A percentile compares a stretch with the other conserved stretches of the same genome.
phyloP scores from a whole-genome alignment of 2,113 vertebrate species.

The Tragulus kanchil region DNA sequence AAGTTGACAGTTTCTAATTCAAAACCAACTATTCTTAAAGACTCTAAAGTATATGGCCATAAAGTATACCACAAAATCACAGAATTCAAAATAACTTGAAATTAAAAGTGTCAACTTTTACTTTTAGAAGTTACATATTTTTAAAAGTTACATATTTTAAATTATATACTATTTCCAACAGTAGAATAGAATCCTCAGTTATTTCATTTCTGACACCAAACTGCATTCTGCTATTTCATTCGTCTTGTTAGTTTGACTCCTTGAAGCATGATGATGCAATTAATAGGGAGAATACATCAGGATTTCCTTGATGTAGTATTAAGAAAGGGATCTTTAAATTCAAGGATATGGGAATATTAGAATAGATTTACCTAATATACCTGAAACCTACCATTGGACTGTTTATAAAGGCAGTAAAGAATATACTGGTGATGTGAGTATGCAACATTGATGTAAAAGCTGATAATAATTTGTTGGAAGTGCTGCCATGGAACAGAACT shows the following conservation, averaged over 20 bases:
- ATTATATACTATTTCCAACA: neutral
- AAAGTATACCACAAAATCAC: neutral
- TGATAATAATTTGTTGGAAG: neutral
- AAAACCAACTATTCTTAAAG: neutral
- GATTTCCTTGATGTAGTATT: neutral
- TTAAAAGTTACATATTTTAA: neutral
- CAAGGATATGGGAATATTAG: neutral
- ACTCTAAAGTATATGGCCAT: neutral
- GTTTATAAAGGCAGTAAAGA: neutral
- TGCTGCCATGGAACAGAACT: neutral
- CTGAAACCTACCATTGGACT: neutral
- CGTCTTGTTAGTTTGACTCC: neutral
- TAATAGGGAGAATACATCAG: neutral
- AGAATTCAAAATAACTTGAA: constrained; percentile 24
- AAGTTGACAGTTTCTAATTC: neutral
- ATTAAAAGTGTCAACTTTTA: neutral
- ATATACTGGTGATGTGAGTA: neutral
- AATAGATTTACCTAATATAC: neutral
- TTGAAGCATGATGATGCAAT: neutral
- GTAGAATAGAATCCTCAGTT: neutral
- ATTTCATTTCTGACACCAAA: neutral
- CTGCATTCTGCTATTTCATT: neutral
- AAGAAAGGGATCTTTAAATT: neutral
- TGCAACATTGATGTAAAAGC: neutral
- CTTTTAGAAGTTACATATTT: neutral